Evolutionary conservation across 2,888 invertebrate genomes (phyloP), one percentile per base, ranked within the genome.

Genomic region (Metallyticus violacea): DNA sequence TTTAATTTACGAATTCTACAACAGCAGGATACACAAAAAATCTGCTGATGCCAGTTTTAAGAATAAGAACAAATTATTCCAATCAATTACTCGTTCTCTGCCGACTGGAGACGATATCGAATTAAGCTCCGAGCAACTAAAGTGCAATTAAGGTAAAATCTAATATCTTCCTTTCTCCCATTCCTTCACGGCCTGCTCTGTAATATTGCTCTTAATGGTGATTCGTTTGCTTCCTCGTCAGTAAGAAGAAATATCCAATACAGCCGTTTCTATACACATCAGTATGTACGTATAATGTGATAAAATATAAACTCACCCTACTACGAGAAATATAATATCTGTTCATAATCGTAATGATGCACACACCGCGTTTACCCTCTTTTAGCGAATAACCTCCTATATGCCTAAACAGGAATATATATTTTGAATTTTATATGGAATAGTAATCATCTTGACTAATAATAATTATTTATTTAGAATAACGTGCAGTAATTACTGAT

Each of bases 111-210:
- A 79, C 22, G 62, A 28, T 77, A 83, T 83, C 77, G 26, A 77
- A 77, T 83, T 83, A 83, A 82, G 76, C 76, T 82, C 15, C 76
- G 22, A 77, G 29, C 0, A 77, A 77, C n/a, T 81, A 28, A 83
- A 83, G 83, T 83, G 83, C 77, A 83, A 83, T 83, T 77, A 28
- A 77, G 62, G 83, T 83, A 77, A 27, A 83, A 83, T 83, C 83
- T 83, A 83, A 83, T 83, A 77, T 77, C 6, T 25, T 26, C 5
- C 26, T 22, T 62, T 62, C 40, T 62, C 40, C 40, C 40, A 15
- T n/a, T n/a, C n/a, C n/a, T n/a, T n/a, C n/a, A n/a, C n/a, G 25
- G 40, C 82, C 22, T 82, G 22, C 76, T 26, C 26, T 82, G 26
- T 40, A 76, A 82, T 82, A 62, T 82, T 76, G 62, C 62, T 81